These are phyloP conservation scores for Adineta ricciae DNA, from an alignment of 2,888 invertebrate genomes.

Conservation along the genomic window DNA sequence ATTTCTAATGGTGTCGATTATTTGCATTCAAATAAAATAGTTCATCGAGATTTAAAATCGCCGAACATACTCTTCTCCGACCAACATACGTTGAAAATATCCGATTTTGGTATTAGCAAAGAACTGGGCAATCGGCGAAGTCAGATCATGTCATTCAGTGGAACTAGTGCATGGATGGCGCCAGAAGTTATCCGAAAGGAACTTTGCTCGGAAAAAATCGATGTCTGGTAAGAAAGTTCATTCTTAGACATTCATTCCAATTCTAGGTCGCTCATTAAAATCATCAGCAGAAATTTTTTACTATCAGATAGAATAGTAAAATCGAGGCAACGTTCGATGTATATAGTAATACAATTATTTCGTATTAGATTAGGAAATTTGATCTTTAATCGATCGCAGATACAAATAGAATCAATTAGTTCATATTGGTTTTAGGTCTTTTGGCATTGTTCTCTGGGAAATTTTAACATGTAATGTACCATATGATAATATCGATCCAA, in stretches of 20 bases:
- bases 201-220: constrained; percentile 90
- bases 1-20: constrained; percentile 93
- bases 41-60: constrained; percentile 94
- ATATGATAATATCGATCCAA: constrained; percentile 83
- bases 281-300: no score
- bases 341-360: no score
- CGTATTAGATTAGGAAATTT: no score
- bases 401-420: no score
- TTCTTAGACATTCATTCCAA: no score
- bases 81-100: constrained; percentile 67
- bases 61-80: constrained; percentile 57
- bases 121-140: constrained; percentile 69
- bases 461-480: constrained; percentile 83
- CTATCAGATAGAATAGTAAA: no score
- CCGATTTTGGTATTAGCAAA: constrained; percentile 89
- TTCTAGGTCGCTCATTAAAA: no score
- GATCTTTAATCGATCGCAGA: no score
- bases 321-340: no score
- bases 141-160: constrained; percentile 92
- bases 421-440: constrained; percentile 57
- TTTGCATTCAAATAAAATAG: constrained; percentile 85
- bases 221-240: constrained; percentile 66
- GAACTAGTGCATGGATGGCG: constrained; percentile 90
- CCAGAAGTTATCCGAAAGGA: constrained; percentile 94
- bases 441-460: constrained; percentile 95